Evolutionary conservation across 2,888 invertebrate species (phyloP).

Genomic region (Macrophya annulata): DNA sequence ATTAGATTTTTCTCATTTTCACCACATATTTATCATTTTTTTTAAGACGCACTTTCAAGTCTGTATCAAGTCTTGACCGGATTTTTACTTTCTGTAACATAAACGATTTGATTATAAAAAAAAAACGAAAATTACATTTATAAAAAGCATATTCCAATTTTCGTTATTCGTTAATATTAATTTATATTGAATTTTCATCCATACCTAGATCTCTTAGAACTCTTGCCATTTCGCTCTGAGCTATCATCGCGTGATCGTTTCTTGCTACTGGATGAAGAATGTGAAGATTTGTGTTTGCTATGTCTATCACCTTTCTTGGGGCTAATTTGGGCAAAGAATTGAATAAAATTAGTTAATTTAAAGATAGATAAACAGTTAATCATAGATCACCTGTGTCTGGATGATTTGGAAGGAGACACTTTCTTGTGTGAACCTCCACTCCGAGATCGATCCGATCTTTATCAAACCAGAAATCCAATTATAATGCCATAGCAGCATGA

Average conservation of each 20-base stretch:
- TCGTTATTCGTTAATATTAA: not conserved
- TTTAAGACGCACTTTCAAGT: constrained; percentile 57
- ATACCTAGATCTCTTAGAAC: constrained; percentile 87
- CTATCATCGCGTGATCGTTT: constrained; percentile 91
- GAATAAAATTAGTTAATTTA: constrained; percentile 43
- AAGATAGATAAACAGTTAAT: not conserved
- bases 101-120: not conserved
- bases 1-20: constrained; percentile 57
- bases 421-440: constrained; percentile 79
- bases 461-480: constrained; percentile 65
- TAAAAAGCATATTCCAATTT: not conserved
- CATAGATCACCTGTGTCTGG: constrained; percentile 83
- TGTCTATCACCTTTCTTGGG: constrained; percentile 79
- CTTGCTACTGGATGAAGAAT: constrained; percentile 80
- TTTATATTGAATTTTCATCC: constrained; percentile 45
- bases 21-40: constrained; percentile 63
- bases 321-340: constrained; percentile 65
- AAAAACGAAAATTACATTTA: constrained; percentile 10
- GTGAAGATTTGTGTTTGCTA: constrained; percentile 79
- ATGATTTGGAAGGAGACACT: constrained; percentile 81
- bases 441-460: constrained; percentile 78
- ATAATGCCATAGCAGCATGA: constrained; percentile 58
- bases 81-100: constrained; percentile 67
- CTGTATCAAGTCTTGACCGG: constrained; percentile 51
- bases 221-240: constrained; percentile 83